Evolutionary conservation across 2,113 vertebrate genomes (phyloP).

Genomic region (Semnornis frantzii): DNA sequence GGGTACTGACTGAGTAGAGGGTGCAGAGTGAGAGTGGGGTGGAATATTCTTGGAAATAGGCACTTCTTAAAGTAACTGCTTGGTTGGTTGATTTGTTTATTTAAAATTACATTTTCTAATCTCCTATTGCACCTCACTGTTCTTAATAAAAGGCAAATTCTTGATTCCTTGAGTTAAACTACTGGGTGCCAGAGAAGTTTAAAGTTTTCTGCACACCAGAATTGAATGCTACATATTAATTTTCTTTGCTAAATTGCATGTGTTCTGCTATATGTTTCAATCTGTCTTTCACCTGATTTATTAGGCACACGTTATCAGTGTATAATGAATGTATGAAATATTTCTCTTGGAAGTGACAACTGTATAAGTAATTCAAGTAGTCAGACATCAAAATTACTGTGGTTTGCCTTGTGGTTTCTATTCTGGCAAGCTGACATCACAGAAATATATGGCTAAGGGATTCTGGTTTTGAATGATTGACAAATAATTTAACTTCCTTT

Average conservation of each 20-base stretch:
- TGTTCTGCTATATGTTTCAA: neutral
- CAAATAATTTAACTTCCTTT: neutral
- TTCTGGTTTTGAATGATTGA: neutral
- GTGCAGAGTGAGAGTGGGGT: neutral
- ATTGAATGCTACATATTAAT: neutral
- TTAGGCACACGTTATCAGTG: neutral
- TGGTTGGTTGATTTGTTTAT: neutral
- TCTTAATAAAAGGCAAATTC: neutral
- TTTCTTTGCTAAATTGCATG: neutral
- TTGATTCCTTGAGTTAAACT: neutral
- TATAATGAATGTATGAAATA: neutral
- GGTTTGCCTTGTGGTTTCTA: neutral
- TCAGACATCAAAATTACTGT: neutral
- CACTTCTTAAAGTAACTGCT: neutral
- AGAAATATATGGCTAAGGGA: neutral
- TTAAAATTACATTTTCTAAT: neutral
- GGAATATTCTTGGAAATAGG: neutral
- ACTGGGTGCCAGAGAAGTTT: neutral
- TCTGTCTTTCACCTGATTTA: neutral
- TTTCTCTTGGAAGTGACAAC: neutral
- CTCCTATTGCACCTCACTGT: neutral
- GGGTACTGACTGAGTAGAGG: neutral
- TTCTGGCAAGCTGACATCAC: neutral
- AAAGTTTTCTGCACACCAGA: neutral
- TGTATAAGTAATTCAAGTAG: neutral